Conservation (phyloP, 2,797 vertebrate species). For the Crocodylus rhombifer region DNA sequence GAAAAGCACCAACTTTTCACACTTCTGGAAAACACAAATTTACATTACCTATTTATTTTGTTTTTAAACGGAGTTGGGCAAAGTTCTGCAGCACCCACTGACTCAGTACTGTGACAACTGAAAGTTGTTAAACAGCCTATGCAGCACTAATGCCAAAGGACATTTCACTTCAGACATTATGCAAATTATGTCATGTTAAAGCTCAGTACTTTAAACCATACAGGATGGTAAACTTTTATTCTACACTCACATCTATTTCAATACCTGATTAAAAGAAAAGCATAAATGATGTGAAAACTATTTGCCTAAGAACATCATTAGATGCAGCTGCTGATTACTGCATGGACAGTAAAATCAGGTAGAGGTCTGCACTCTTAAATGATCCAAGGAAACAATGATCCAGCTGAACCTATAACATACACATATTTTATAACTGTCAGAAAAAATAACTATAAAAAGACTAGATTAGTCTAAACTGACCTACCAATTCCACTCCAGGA, state of each 20-base stretch:
- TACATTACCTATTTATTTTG: neutral
- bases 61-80: neutral
- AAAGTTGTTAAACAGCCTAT: neutral
- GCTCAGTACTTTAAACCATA: neutral
- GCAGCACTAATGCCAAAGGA: neutral
- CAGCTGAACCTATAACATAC: too few species aligned
- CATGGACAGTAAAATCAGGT: neutral
- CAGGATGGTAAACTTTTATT: neutral
- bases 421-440: too few species aligned
- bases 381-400: too few species aligned
- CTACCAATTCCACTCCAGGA: too few species aligned
- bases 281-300: neutral
- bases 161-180: neutral
- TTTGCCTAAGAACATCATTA: neutral
- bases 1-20: conserved; percentile 93
- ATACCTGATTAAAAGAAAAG: neutral
- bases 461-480: too few species aligned
- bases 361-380: too few species aligned
- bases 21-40: conserved; percentile 87
- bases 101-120: neutral
- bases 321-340: neutral
- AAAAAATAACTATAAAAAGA: too few species aligned
- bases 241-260: neutral
- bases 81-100: neutral
- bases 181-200: accelerated